Evolutionary conservation across 2,888 invertebrate genomes (phyloP).

Genomic region (Cosmia trapezina): DNA sequence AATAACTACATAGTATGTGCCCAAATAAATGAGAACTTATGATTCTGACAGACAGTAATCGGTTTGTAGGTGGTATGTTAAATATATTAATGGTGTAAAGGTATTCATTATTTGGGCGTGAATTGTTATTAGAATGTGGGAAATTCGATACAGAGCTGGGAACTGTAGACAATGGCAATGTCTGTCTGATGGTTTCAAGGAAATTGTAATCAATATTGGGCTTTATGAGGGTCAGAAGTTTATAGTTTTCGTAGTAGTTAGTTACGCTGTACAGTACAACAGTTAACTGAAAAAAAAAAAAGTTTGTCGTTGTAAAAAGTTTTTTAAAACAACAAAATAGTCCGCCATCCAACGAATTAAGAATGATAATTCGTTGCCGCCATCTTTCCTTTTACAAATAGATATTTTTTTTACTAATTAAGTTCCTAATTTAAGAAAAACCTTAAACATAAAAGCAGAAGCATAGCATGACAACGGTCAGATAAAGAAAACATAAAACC

Average conservation of each 20-base stretch:
- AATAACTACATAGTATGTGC: background rate
- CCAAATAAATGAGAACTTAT: slow-evolving; percentile 1
- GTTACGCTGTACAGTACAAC: background rate
- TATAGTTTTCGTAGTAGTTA: background rate
- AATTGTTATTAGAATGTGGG: slow-evolving; percentile 48
- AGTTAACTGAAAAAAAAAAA: too few relatives aligned
- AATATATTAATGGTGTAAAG: slow-evolving; percentile 14
- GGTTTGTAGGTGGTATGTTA: slow-evolving; percentile 18
- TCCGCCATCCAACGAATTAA: too few relatives aligned
- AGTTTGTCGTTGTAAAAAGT: too few relatives aligned
- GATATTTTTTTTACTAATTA: background rate
- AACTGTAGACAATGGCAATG: slow-evolving; percentile 33
- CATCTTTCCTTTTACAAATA: background rate
- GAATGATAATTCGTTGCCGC: too few relatives aligned
- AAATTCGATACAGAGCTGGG: slow-evolving; percentile 37
- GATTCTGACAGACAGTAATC: slow-evolving; percentile 17
- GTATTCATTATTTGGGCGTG: slow-evolving; percentile 48
- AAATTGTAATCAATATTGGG: slow-evolving; percentile 44
- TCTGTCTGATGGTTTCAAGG: slow-evolving; percentile 33
- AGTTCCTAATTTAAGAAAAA: background rate
- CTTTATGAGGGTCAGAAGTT: slow-evolving; percentile 38
- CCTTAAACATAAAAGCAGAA: background rate
- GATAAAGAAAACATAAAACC: background rate
- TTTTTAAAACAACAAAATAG: too few relatives aligned
- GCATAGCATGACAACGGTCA: background rate